Evolutionary conservation across 2,113 vertebrate species (phyloP), one percentile per base, ranked within the genome.

Genomic region (Clupea harengus): DNA sequence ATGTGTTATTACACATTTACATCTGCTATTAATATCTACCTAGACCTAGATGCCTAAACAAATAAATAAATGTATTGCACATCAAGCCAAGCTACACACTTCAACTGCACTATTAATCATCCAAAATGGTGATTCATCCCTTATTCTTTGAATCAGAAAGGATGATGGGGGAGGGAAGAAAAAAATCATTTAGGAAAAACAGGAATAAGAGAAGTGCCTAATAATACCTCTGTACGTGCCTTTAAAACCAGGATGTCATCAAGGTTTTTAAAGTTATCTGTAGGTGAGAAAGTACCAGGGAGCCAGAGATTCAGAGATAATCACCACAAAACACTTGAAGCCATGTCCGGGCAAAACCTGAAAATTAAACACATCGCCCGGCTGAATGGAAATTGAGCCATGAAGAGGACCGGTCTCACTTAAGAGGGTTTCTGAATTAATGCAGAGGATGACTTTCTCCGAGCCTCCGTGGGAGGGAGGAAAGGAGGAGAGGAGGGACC

Each of bases 301-400:
- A 32, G 28, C 45, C 11, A 11, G 22, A 85, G 49, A 32, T 46
- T 50, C 49, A 32, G n/a, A 50, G 52, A 50, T 46, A 85, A 85
- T 46, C 67, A 80, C 46, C 67, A 85, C 6, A 47, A 45, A 85
- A 85, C 45, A 85, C 45, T 39, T 85, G 84, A 85, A 47, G 18
- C 20, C 46, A 80, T 85, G 84, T 85, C 50, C 72, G 32, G 45
- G 83, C 44, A 3, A 84, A 11, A 84, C 75, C 47, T 85, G 45
- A 50, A 78, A 78, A 49, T 78, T 78, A 50, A 85, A 85, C 17
- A 49, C 50, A 80, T 50, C 50, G 67, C 78, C 67, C 39, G 7
- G 22, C 67, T 80, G 44, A 49, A 85, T 32, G 80, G 25, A 85
- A 85, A 81, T 54, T 85, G 46, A 32, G 13, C 84, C 39, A 32